Conservation (phyloP, 2,888 invertebrate genomes). For the Coelinius sp. region DNA sequence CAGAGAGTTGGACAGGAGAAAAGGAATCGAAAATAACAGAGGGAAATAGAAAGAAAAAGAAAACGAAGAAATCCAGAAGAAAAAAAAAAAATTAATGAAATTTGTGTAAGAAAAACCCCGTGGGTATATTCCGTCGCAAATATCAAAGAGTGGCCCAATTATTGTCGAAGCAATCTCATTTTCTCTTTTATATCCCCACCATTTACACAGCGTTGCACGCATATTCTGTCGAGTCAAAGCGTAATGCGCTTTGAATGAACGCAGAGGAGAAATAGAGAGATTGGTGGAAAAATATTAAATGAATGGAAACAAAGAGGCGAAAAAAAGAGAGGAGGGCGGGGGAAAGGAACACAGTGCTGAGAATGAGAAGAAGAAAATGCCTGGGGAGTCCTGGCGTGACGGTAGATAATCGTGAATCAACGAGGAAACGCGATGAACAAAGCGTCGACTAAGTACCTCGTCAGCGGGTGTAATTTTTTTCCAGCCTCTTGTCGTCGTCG, state of each 20-base stretch:
- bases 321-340: not conserved
- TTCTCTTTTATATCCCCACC: not conserved
- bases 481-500: conserved; percentile 29
- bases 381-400: conserved; percentile 24
- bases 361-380: conserved; percentile 22
- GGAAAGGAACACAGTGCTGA: not conserved
- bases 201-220: not conserved
- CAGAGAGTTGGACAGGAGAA: not conserved
- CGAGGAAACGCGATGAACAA: conserved; percentile 35
- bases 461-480: conserved; percentile 51
- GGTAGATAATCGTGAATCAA: conserved; percentile 25
- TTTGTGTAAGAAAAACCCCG: conserved; percentile 21
- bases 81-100: conserved; percentile 19
- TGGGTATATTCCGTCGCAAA: conserved; percentile 8
- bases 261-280: not conserved
- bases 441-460: conserved; percentile 47
- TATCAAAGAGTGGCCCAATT: conserved; percentile 26
- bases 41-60: not conserved
- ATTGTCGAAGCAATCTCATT: conserved; percentile 9
- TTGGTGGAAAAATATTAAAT: conserved; percentile 1
- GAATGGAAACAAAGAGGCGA: conserved; percentile 2
- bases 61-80: not conserved
- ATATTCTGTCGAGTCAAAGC: conserved; percentile 7
- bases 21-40: not conserved
- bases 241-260: conserved; percentile 20